phyloP scores from a whole-genome alignment of 2,113 vertebrate genomes.

The Myrmecobius fasciatus region DNA sequence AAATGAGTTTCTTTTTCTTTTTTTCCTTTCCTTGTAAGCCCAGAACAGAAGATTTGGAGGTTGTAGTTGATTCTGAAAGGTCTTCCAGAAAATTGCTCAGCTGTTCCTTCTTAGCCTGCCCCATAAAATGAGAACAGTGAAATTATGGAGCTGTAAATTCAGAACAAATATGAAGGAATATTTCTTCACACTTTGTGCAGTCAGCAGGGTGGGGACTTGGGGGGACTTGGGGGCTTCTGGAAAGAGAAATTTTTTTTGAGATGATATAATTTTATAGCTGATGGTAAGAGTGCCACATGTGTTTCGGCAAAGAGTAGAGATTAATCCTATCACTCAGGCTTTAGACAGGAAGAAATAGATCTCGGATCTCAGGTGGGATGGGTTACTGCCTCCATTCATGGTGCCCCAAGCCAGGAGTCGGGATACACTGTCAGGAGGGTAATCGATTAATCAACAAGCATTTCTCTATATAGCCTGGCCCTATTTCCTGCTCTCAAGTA shows the following conservation, averaged over 20 bases:
- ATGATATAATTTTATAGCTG: conserved; percentile 6
- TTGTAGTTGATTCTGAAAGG: conserved; percentile 49
- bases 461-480: background rate
- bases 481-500: background rate
- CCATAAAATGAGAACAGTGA: conserved; percentile 61
- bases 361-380: background rate
- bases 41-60: background rate
- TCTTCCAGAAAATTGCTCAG: conserved; percentile 32
- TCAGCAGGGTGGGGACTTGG: background rate
- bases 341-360: background rate
- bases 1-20: background rate
- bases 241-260: conserved; percentile 6
- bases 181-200: conserved; percentile 40
- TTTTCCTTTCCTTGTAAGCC: conserved; percentile 18
- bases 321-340: background rate
- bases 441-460: background rate
- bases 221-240: background rate
- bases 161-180: conserved; percentile 53
- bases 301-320: background rate
- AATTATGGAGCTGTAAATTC: conserved; percentile 59
- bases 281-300: background rate
- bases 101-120: conserved; percentile 11
- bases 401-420: background rate
- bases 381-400: background rate
- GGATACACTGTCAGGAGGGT: background rate